Conservation (phyloP, 2,888 invertebrate genomes). For the Netelia melanura region DNA sequence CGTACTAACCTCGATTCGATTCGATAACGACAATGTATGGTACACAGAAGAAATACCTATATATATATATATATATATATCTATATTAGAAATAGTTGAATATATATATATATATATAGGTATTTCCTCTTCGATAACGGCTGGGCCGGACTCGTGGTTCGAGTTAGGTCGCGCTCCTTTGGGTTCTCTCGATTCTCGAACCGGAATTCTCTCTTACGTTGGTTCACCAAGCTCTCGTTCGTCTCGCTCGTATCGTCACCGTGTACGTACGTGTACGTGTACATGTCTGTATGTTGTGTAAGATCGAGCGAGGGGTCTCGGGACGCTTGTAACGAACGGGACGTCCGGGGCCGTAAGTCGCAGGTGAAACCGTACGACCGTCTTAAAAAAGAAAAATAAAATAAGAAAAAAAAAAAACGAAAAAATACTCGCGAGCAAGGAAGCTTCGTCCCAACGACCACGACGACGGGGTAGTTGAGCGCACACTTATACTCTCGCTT, state of each 20-base stretch:
- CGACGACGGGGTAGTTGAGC: slow-evolving; percentile 23
- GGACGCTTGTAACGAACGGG: slow-evolving; percentile 64
- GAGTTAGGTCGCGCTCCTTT: slow-evolving; percentile 40
- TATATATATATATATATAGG: slow-evolving; percentile 1
- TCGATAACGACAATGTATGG: slow-evolving; percentile 42
- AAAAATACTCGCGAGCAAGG: slow-evolving; percentile 50
- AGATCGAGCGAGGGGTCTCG: slow-evolving; percentile 49
- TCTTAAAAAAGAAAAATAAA: slow-evolving; percentile 35
- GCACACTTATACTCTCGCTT: neutral
- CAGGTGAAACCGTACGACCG: slow-evolving; percentile 69
- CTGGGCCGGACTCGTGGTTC: slow-evolving; percentile 42
- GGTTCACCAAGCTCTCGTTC: slow-evolving; percentile 37
- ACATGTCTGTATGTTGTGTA: slow-evolving; percentile 14
- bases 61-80: neutral
- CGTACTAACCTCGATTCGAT: slow-evolving; percentile 47
- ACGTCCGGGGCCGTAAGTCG: slow-evolving; percentile 70
- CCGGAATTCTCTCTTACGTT: slow-evolving; percentile 28
- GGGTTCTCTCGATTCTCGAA: slow-evolving; percentile 36
- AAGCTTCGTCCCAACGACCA: slow-evolving; percentile 42
- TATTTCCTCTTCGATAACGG: slow-evolving; percentile 55
- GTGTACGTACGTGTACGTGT: slow-evolving; percentile 2
- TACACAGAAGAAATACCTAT: neutral
- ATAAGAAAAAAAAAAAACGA: slow-evolving; percentile 18
- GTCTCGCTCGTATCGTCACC: slow-evolving; percentile 16
- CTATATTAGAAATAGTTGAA: neutral